Percentiles rank a stretch among this genome's conserved stretches.
These are phyloP conservation scores for Bradynema listronoti DNA, from an alignment of 1,140 invertebrate genomes.

Conservation along the genomic window DNA sequence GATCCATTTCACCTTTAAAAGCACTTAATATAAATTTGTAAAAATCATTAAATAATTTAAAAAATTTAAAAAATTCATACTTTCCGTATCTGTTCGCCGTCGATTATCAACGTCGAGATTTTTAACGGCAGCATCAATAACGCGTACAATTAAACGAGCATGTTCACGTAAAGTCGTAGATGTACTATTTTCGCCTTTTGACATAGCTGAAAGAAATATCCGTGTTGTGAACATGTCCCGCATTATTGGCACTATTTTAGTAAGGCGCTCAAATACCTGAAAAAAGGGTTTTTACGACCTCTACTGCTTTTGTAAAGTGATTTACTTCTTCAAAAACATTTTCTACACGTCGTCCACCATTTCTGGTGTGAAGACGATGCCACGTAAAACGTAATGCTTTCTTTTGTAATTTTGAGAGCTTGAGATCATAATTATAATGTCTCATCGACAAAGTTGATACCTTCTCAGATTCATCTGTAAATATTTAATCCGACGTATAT, in stretches of 20 bases:
- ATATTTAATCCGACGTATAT: not conserved
- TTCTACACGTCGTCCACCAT: slow-evolving; percentile 57
- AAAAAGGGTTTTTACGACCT: slow-evolving; percentile 20
- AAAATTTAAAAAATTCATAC: slow-evolving; percentile 15
- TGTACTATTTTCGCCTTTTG: slow-evolving; percentile 28
- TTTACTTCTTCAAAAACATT: slow-evolving; percentile 56
- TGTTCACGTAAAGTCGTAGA: slow-evolving; percentile 43
- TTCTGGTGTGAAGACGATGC: slow-evolving; percentile 55
- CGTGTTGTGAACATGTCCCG: slow-evolving; percentile 55
- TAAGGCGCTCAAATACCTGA: slow-evolving; percentile 35
- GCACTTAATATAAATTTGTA: no score
- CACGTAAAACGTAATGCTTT: slow-evolving; percentile 53
- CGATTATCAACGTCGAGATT: slow-evolving; percentile 49
- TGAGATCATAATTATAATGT: slow-evolving; percentile 55
- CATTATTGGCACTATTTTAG: slow-evolving; percentile 41
- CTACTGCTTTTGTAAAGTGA: slow-evolving; percentile 12
- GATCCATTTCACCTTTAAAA: slow-evolving; percentile 14
- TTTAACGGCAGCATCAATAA: slow-evolving; percentile 52
- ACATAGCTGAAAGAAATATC: slow-evolving; percentile 54
- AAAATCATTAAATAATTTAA: not conserved
- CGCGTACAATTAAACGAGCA: slow-evolving; percentile 51
- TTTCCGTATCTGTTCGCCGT: slow-evolving; percentile 49
- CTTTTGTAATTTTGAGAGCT: slow-evolving; percentile 54
- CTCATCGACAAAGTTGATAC: no score
- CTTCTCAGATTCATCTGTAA: no score